Base-by-base conservation (phyloP, 2,113 vertebrate species). In the Caranx ignobilis region DNA sequence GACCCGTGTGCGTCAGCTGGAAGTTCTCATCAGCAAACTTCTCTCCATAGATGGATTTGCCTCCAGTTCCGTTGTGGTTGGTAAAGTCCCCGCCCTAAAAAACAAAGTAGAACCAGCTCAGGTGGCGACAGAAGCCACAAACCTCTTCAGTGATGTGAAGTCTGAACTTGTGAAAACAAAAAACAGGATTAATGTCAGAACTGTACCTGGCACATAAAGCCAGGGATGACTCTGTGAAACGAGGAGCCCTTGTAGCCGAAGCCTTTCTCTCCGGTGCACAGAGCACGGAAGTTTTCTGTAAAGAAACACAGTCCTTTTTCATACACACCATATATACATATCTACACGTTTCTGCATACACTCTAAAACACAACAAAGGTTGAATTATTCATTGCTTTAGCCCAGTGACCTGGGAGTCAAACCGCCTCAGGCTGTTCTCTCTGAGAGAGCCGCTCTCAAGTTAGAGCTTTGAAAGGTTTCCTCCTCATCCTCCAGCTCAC, bases 1-100 rank as follows among this genome's bases (percentile, higher is more conserved):
- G 70, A 0, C 95, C 96, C 0, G 65, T 91, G 80, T 99, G 98
- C 93, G 96, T 97, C 94, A 99, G 82, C 77, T 89, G 86, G 92
- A 99, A 99, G 93, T 99, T 99, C 93, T 99, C 98, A 60, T 99
- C 98, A 0, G 91, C 81, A 81, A 99, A 99, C 84, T 97, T 97
- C 80, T 96, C 94, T 31, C 97, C 97, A 0, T 97, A 99, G 85
- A 99, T 99, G 75, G 98, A 99, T 86, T 95, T 97, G 9, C 98
- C 98, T 0, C 98, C 98, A 0, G 98, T 99, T 69, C 98, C 98
- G 0, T 99, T 95, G 75, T 97, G 96, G 43, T 95, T 96, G 0
- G 98, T 99, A 60, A 99, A 99, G 81, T 99, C 98, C 0, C 98
- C 98, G 5, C 97, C 98, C 97, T 99, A 72, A 1, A 5, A 5